Base-by-base conservation (phyloP, 2,797 vertebrate species). In the Alectoris magna region DNA sequence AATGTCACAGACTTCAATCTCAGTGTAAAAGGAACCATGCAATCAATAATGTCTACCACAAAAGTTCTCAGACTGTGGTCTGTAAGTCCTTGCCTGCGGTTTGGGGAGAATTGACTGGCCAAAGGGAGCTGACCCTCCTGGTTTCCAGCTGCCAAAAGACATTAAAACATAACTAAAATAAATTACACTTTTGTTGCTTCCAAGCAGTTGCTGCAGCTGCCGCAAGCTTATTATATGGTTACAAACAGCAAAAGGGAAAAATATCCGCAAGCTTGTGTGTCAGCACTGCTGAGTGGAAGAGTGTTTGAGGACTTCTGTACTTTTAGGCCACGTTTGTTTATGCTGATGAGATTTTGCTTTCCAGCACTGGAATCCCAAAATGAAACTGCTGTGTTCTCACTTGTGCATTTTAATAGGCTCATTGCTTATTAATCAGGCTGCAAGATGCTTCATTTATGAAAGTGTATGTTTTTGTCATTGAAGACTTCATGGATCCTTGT, bases 11-110 rank as follows among this genome's bases (percentile, higher is more conserved):
- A 17, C 44, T 58, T 44, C 26, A 13, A 9, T 71, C 59, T 24
- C 64, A 0, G 1, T 2, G 11, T 66, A 23, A 11, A 58, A 49
- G 49, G 53, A 58, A 31, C 3, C 0, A 0, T 7, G 21, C 44
- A 68, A 34, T 56, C 73, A 10, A 79, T 91, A 74, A 9, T 5
- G 11, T 36, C 55, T 59, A 23, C 49, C 4, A 3, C 64, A 44
- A 10, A 29, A 38, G 6, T 19, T n/a, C 70, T 84, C 60, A 3
- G 66, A 5, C 8, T 14, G 0, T 14, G 53, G 38, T 21, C 44
- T 72, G 8, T 0, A 2, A 85, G 38, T 41, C 44, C 39, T 43
- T 77, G 19, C 26, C 53, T 39, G 31, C 5, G n/a, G 24, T 48
- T 12, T 66, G 74, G 44, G 67, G 17, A 85, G 34, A 84, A 34